Percentiles rank a stretch among this genome's conserved stretches.
phyloP scores from a whole-genome alignment of 2,888 invertebrate genomes.

The Nemotelus pantherinus region DNA sequence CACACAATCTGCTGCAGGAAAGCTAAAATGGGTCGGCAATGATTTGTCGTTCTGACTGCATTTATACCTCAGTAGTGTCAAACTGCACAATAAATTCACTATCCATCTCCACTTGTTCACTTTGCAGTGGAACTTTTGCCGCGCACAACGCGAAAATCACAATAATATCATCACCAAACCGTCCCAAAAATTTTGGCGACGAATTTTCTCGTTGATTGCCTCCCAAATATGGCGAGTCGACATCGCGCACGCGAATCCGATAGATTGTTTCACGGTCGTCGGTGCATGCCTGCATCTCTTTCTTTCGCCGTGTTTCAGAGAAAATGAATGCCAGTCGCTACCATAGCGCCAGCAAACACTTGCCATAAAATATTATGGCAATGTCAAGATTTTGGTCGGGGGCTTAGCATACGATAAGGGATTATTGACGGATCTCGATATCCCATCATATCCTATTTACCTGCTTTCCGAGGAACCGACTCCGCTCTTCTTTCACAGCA shows the following conservation, averaged over 20 bases:
- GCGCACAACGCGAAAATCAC: neutral
- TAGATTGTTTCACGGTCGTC: slow-evolving; percentile 24
- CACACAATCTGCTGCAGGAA: neutral
- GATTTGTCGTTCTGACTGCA: slow-evolving; percentile 1
- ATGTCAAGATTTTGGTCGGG: slow-evolving; percentile 9
- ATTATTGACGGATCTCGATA: neutral
- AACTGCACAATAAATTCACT: neutral
- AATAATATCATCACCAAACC: slow-evolving; percentile 28
- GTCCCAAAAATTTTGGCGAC: slow-evolving; percentile 17
- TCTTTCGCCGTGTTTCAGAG: slow-evolving; percentile 13
- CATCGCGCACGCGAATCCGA: slow-evolving; percentile 30
- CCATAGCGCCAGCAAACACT: neutral
- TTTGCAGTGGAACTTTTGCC: neutral
- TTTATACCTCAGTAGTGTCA: neutral
- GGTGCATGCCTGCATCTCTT: slow-evolving; percentile 3
- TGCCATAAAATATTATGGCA: slow-evolving; percentile 17
- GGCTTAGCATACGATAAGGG: too few relatives aligned
- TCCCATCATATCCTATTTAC: slow-evolving; percentile 21
- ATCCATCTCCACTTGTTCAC: neutral
- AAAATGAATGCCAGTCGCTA: neutral
- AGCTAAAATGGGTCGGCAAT: neutral
- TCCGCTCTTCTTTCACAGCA: neutral
- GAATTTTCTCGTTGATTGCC: slow-evolving; percentile 47
- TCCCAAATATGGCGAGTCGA: slow-evolving; percentile 51
- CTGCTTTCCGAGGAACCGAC: slow-evolving; percentile 24